A percentile compares a stretch with the other conserved stretches of the same genome.
Conservation (phyloP, 2,113 vertebrate genomes). For the Psilopsiagon aurifrons region DNA sequence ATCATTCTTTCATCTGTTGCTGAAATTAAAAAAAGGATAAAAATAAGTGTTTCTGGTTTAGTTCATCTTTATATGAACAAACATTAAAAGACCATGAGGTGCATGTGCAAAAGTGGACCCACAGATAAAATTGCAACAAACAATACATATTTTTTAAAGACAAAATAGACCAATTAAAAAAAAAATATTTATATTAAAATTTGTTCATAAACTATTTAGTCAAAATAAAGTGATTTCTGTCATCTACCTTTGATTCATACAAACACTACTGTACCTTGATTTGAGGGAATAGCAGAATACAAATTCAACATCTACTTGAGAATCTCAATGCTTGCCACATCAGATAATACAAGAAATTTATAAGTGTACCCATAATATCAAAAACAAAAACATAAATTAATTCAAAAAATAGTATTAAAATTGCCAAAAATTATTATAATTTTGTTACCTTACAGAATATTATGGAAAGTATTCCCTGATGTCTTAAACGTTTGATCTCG, state of each 20-base stretch:
- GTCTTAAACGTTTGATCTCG: background rate
- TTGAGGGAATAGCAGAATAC: background rate
- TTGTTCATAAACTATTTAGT: background rate
- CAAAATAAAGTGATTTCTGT: background rate
- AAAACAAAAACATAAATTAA: background rate
- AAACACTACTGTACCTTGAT: background rate
- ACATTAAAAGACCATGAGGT: background rate
- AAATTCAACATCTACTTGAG: background rate
- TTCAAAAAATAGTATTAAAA: background rate
- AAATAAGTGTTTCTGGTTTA: background rate
- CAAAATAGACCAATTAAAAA: background rate
- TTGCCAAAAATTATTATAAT: background rate
- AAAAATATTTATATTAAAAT: background rate
- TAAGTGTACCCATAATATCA: background rate
- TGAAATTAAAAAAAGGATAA: background rate
- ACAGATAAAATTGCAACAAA: background rate
- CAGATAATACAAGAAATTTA: background rate
- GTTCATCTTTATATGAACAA: background rate
- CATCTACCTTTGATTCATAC: background rate
- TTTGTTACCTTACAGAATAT: background rate
- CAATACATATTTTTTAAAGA: background rate
- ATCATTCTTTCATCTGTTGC: background rate
- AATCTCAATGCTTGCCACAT: background rate
- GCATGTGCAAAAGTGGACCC: accelerated
- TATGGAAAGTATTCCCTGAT: background rate